Base-by-base conservation (phyloP, 2,113 vertebrate genomes). In the Arizona elegans region DNA sequence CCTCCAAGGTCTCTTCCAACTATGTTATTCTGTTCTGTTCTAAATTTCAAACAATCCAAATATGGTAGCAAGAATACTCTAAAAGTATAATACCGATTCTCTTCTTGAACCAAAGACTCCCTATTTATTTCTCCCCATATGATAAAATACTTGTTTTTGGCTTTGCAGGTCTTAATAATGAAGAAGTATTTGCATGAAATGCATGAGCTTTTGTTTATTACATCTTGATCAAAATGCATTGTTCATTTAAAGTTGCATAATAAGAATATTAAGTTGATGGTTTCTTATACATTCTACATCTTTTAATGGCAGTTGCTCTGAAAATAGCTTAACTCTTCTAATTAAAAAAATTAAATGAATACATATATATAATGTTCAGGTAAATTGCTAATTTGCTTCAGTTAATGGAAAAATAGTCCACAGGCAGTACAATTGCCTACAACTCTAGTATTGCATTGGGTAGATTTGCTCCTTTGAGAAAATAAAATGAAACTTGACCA, bases 401-500 rank as follows among this genome's bases (percentile, higher is more conserved):
- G 8, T 81, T 70, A 70, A n/a, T 70, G 13, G 12, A 70, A 70
- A 70, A 70, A 70, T 17, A 33, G 13, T 33, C 29, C n/a, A n/a
- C 5, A 70, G 65, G 29, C n/a, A n/a, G 13, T 11, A 15, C 29
- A 33, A 43, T 81, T 38, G 33, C 33, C 75, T 81, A 81, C 75
- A 81, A 38, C 33, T 81, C 7, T 38, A 8, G 6, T 43, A 81
- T 43, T 70, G 65, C 65, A n/a, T n/a, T 81, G 75, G 13, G 33
- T 81, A 38, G 9, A n/a, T n/a, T 1, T 43, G 26, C 17, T 24
- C 10, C 54, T 58, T 17, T 12, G 8, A 86, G 59, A 58, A 90
- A 96, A 96, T 93, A 97, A 0, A 56, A 97, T 95, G 96, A 81
- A 43, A 43, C 75, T 43, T 95, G 8, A 75, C 92, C 92, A 85